phyloP scores from a whole-genome alignment of 1,140 invertebrate genomes.

The Acromyrmex echinatior region DNA sequence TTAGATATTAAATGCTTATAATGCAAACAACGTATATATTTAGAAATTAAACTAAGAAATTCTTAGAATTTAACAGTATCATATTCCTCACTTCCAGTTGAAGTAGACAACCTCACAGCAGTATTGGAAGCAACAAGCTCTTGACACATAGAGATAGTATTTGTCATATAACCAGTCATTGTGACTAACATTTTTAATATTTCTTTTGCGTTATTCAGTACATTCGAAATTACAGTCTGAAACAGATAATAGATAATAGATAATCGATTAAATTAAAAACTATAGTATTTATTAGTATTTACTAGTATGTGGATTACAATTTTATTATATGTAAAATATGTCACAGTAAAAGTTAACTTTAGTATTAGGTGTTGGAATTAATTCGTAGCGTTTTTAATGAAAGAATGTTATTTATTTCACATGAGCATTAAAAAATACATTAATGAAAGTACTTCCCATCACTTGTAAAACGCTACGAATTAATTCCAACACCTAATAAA shows the following conservation, averaged over 20 bases:
- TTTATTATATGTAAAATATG: background rate
- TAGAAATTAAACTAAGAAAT: background rate
- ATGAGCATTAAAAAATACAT: no score
- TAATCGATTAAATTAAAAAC: conserved; percentile 22
- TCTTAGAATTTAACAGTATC: background rate
- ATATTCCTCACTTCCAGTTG: conserved; percentile 66
- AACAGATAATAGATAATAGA: conserved; percentile 30
- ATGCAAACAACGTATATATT: background rate
- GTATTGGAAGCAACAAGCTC: conserved; percentile 64
- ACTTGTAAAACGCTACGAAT: no score
- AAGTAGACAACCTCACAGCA: conserved; percentile 55
- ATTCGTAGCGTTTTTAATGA: no score
- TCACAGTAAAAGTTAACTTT: no score
- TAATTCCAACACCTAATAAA: no score
- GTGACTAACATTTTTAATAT: conserved; percentile 77
- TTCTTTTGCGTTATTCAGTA: conserved; percentile 78
- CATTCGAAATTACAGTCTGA: conserved; percentile 73
- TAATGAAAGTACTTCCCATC: no score
- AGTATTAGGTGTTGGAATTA: no score
- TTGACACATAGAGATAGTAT: conserved; percentile 78
- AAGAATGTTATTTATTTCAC: no score
- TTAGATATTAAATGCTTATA: background rate
- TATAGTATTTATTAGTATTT: no score
- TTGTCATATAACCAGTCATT: conserved; percentile 75
- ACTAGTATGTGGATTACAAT: no score